These are phyloP conservation scores for Lagopus muta DNA, from an alignment of 2,113 vertebrate species.

Conservation along the genomic window DNA sequence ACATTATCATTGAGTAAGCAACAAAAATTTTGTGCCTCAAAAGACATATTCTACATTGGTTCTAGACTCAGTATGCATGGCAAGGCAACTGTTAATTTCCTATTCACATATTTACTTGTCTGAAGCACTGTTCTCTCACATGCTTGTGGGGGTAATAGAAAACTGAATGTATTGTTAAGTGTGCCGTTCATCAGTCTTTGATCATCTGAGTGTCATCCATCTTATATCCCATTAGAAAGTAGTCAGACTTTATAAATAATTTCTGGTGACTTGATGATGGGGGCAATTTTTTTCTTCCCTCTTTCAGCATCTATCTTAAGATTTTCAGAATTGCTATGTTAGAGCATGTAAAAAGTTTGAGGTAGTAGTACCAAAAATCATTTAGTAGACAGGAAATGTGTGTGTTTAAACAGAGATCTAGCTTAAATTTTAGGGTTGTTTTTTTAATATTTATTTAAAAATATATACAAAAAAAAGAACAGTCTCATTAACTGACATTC, in stretches of 20 bases:
- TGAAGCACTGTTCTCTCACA: not conserved
- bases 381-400: not conserved
- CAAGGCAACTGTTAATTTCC: not conserved
- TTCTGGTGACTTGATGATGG: not conserved
- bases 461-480: slow-evolving; percentile 48
- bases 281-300: not conserved
- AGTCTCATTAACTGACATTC: slow-evolving; percentile 40
- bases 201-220: not conserved
- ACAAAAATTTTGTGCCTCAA: not conserved
- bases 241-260: not conserved
- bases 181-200: not conserved
- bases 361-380: not conserved
- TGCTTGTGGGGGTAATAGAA: not conserved
- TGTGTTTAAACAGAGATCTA: slow-evolving; percentile 38
- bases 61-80: not conserved
- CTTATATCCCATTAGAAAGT: not conserved
- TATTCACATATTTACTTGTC: not conserved
- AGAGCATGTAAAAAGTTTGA: not conserved
- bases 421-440: slow-evolving; percentile 27
- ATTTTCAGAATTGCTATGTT: slow-evolving; percentile 12
- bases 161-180: not conserved
- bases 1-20: not conserved
- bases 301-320: slow-evolving; percentile 14
- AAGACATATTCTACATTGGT: not conserved
- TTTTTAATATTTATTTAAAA: slow-evolving; percentile 49